Percentiles rank a stretch among this genome's conserved stretches.
These are phyloP conservation scores for Enchytraeus crypticus DNA, from an alignment of 2,888 invertebrate species.

Conservation along the genomic window DNA sequence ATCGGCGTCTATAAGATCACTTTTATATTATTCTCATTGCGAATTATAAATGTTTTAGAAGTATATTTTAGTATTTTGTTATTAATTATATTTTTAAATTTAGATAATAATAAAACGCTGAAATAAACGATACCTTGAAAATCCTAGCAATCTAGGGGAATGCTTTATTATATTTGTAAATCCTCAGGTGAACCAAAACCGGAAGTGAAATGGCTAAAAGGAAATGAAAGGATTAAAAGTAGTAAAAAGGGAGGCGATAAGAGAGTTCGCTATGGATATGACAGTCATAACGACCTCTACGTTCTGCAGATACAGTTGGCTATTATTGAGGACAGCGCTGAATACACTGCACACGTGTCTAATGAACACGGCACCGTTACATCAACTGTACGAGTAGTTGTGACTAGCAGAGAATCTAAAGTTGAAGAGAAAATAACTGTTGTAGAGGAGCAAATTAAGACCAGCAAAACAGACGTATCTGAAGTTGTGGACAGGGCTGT, in stretches of 20 bases:
- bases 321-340: slow-evolving; percentile 29
- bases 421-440: background rate
- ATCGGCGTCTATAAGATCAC: no score
- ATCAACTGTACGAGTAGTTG: background rate
- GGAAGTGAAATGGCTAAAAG: slow-evolving; percentile 26
- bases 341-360: slow-evolving; percentile 27
- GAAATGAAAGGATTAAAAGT: slow-evolving; percentile 21
- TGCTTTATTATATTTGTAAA: no score
- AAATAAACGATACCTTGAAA: no score
- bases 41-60: no score
- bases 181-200: slow-evolving; percentile 20
- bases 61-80: no score
- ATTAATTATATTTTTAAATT: no score
- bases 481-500: background rate
- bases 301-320: slow-evolving; percentile 30
- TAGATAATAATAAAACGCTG: no score
- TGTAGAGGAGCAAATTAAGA: background rate
- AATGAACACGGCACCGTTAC: slow-evolving; percentile 3
- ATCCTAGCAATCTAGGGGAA: no score
- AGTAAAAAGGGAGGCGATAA: slow-evolving; percentile 11
- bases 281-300: slow-evolving; percentile 23
- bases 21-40: no score
- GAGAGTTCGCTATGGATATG: slow-evolving; percentile 1
- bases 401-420: background rate
- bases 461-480: background rate